Base-by-base conservation (phyloP, 2,113 vertebrate genomes). In the Piaya cayana region DNA sequence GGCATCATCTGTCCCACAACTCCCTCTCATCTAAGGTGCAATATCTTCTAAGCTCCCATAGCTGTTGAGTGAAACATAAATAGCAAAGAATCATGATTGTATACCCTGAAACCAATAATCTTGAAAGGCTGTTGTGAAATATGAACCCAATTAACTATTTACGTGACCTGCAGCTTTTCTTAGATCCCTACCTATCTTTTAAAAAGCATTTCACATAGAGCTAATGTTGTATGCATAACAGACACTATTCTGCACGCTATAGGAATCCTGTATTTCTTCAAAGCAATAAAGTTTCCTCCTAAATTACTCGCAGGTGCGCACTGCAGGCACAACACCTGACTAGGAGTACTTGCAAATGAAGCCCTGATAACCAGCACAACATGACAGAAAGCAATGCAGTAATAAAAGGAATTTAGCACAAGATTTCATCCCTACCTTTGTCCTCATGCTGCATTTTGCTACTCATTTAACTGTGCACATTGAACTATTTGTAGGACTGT, bases 31-130 rank as follows among this genome's bases (percentile, higher is more conserved):
- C 65, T 60, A 95, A 91, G 30, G 84, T 60, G 86, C 68, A 90
- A 37, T 37, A 94, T 30, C 26, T 70, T 96, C 92, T 84, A 95
- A 88, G 79, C 64, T 76, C 63, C 49, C 83, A 74, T 12, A 69
- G 50, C 39, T 72, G 43, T 43, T 15, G 5, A 80, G 13, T 52
- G 59, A 76, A 86, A 92, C 32, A 37, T 42, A 95, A 97, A 93
- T 34, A 72, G 19, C 58, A 92, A 65, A 17, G 58, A 91, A 52
- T 78, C 30, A 91, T n/a, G n/a, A n/a, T 91, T 64, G 45, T 37
- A 59, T 60, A 83, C 56, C 89, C 92, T 87, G 58, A 90, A 52
- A 90, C 34, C 18, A 93, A 60, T 3, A 42, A 58, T 78, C 68
- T 52, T 85, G 59, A 92, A 88, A 90, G 43, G 20, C 23, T 72